Percentiles rank a stretch among this genome's conserved stretches.
phyloP scores from a whole-genome alignment of 1,140 invertebrate genomes.

The Meloidogyne exigua region DNA sequence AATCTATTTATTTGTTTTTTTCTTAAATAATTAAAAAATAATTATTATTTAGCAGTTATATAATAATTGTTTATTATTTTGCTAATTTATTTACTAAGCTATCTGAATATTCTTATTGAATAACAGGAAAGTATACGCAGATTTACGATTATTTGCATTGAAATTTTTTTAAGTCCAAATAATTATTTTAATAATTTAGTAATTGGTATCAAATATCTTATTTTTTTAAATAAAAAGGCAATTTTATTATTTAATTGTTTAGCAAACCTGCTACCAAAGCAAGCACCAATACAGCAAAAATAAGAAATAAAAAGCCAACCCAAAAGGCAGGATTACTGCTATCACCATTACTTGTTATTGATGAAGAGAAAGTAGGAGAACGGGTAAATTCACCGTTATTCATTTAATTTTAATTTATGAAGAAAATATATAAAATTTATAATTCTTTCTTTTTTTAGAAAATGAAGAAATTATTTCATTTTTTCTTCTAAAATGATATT shows the following conservation, averaged over 20 bases:
- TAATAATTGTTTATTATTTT: no score
- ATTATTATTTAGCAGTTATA: no score
- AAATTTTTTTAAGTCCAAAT: background rate
- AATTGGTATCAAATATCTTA: background rate
- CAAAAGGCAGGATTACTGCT: conserved; percentile 1
- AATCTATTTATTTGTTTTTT: no score
- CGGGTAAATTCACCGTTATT: conserved; percentile 3
- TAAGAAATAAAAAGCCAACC: conserved; percentile 20
- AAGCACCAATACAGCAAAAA: conserved; percentile 19
- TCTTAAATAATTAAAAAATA: background rate
- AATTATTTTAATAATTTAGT: background rate
- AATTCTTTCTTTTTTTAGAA: no score
- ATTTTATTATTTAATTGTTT: background rate
- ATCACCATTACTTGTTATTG: background rate
- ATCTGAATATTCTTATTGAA: no score
- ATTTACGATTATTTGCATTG: background rate
- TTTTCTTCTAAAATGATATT: no score
- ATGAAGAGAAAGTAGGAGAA: background rate
- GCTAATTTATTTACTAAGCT: no score
- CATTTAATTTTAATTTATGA: background rate
- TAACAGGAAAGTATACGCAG: background rate
- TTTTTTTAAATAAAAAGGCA: background rate
- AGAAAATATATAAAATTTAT: no score
- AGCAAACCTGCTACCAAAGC: conserved; percentile 1
- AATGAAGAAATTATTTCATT: no score